Conservation (phyloP, 2,113 vertebrate species). For the Cryptoleucopteryx plumbea region DNA sequence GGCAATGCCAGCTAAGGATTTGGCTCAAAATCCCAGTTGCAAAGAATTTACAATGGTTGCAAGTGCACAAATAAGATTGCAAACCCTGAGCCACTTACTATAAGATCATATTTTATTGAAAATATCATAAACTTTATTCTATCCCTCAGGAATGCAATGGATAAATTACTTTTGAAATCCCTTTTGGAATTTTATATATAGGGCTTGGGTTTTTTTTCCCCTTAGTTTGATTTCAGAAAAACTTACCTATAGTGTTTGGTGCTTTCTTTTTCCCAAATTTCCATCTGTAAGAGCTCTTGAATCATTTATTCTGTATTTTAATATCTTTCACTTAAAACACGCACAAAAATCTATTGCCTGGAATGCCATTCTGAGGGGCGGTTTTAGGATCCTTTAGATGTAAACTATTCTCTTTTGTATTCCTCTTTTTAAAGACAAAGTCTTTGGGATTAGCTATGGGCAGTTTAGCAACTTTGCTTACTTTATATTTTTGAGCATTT, state of each 20-base stretch:
- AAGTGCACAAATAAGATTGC: conserved; percentile 47
- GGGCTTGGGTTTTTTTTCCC: neutral
- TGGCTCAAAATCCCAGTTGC: conserved; percentile 15
- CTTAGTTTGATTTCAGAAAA: conserved; percentile 45
- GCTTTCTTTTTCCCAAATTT: conserved; percentile 20
- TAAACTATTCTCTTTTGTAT: neutral
- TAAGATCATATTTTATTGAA: conserved; percentile 61
- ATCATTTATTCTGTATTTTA: conserved; percentile 53
- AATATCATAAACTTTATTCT: conserved; percentile 63
- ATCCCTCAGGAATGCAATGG: conserved; percentile 52
- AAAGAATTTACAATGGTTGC: conserved; percentile 45
- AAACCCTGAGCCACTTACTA: conserved; percentile 42
- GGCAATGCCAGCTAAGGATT: neutral
- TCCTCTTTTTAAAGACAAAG: neutral
- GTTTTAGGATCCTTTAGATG: neutral
- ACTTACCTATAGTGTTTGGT: conserved; percentile 5
- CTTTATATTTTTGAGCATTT: neutral
- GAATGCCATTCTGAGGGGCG: neutral
- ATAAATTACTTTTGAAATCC: conserved; percentile 61
- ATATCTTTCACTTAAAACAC: conserved; percentile 35
- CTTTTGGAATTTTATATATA: conserved; percentile 44
- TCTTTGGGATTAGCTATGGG: neutral
- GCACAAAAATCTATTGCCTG: neutral
- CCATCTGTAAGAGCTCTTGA: conserved; percentile 40
- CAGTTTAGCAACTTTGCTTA: neutral